A percentile compares a stretch with the other conserved stretches of the same genome.
phyloP scores from a whole-genome alignment of 2,888 invertebrate species.

The Iphiclides podalirius region DNA sequence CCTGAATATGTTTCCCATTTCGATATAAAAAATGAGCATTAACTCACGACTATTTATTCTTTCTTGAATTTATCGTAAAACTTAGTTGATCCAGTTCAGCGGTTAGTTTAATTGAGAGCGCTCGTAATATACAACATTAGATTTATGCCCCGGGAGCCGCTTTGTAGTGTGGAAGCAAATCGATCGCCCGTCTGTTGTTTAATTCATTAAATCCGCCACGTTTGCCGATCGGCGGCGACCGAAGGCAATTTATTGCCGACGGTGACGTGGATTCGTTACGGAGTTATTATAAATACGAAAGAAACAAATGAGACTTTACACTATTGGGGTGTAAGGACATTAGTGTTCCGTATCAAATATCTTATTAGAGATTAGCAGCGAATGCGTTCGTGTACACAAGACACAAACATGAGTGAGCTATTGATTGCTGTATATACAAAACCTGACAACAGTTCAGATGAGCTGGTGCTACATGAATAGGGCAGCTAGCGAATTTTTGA shows the following conservation, averaged over 20 bases:
- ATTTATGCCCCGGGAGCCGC: not conserved
- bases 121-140: slow-evolving; percentile 3
- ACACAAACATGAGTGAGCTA: too few relatives aligned
- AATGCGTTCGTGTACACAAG: too few relatives aligned
- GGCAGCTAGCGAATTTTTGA: too few relatives aligned
- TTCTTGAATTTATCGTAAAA: slow-evolving; percentile 5
- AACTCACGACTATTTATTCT: slow-evolving; percentile 1
- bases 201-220: slow-evolving; percentile 12
- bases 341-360: too few relatives aligned
- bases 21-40: not conserved
- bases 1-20: not conserved
- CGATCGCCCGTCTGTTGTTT: slow-evolving; percentile 15
- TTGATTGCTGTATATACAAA: too few relatives aligned
- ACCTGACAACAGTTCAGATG: too few relatives aligned
- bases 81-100: slow-evolving; percentile 1
- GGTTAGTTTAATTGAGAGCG: slow-evolving; percentile 2
- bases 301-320: too few relatives aligned
- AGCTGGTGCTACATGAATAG: too few relatives aligned
- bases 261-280: slow-evolving; percentile 3
- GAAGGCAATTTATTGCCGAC: slow-evolving; percentile 6
- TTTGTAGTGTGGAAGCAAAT: slow-evolving; percentile 15
- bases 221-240: slow-evolving; percentile 11
- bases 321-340: too few relatives aligned
- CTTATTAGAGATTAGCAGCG: too few relatives aligned
- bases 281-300: slow-evolving; percentile 3